phyloP scores from a whole-genome alignment of 2,797 vertebrate genomes.

The Moxostoma hubbsi region DNA sequence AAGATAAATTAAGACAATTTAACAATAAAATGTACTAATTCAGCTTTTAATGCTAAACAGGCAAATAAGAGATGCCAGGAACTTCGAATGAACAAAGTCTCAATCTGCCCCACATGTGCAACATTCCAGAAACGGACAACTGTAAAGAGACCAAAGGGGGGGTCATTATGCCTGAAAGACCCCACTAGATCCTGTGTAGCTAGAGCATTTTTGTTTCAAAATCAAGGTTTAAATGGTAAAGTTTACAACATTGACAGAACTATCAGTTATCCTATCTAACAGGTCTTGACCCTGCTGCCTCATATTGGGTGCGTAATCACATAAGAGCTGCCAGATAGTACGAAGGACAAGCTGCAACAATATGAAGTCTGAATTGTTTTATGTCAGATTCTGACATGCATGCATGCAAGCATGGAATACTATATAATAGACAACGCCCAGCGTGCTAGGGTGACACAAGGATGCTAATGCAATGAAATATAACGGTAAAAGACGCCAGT shows the following conservation, averaged over 20 bases:
- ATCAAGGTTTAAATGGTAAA: not conserved
- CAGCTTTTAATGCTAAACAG: conserved; percentile 67
- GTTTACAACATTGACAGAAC: not conserved
- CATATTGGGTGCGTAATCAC: no score
- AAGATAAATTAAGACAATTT: conserved; percentile 37
- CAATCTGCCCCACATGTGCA: conserved; percentile 66
- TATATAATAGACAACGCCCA: conserved; percentile 76
- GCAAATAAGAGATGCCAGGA: conserved; percentile 52
- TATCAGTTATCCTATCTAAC: not conserved
- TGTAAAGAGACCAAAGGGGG: conserved; percentile 57
- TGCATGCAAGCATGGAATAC: conserved; percentile 2
- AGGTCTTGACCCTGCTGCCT: conserved; percentile 4
- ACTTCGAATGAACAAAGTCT: conserved; percentile 64
- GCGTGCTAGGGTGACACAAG: conserved; percentile 64
- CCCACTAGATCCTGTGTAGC: not conserved
- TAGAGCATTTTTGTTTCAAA: not conserved
- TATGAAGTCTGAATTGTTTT: not conserved
- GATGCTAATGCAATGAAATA: conserved; percentile 61
- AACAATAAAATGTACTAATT: conserved; percentile 65
- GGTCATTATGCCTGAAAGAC: conserved; percentile 13
- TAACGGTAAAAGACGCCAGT: conserved; percentile 70
- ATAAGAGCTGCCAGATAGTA: not conserved
- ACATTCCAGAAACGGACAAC: conserved; percentile 69
- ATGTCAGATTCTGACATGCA: conserved; percentile 8
- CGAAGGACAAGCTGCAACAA: not conserved